Conservation (phyloP, 1,140 invertebrate genomes). For the Megalonaias nervosa region DNA sequence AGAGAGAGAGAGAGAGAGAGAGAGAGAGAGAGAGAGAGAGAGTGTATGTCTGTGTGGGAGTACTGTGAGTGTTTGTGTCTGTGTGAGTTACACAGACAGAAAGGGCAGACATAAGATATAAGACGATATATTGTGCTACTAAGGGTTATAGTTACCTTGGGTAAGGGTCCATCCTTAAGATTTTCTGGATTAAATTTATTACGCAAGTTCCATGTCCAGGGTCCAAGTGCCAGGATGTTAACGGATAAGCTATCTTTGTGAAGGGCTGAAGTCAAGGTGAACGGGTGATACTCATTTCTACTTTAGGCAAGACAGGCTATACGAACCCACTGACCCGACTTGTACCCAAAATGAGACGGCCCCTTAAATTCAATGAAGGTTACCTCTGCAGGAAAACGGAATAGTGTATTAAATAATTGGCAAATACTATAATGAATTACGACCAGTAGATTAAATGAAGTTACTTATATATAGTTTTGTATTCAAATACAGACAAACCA, state of each 20-base stretch:
- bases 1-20: not conserved
- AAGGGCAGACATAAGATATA: no score
- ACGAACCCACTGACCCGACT: constrained; percentile 91
- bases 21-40: no score
- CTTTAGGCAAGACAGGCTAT: constrained; percentile 94
- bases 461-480: no score
- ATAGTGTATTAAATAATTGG: not conserved
- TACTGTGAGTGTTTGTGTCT: no score
- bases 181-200: constrained; percentile 98
- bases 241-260: constrained; percentile 98
- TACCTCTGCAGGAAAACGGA: constrained; percentile 70
- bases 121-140: no score
- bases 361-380: constrained; percentile 78
- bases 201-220: constrained; percentile 99
- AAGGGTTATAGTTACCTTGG: constrained; percentile 71
- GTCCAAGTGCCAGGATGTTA: constrained; percentile 92
- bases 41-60: no score
- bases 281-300: constrained; percentile 96
- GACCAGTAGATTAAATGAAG: no score
- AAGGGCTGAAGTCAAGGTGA: constrained; percentile 97
- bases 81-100: no score
- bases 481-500: no score
- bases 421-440: not conserved
- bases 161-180: constrained; percentile 87
- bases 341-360: constrained; percentile 96